phyloP scores from a whole-genome alignment of 2,888 invertebrate species.

The Polietes domitor region DNA sequence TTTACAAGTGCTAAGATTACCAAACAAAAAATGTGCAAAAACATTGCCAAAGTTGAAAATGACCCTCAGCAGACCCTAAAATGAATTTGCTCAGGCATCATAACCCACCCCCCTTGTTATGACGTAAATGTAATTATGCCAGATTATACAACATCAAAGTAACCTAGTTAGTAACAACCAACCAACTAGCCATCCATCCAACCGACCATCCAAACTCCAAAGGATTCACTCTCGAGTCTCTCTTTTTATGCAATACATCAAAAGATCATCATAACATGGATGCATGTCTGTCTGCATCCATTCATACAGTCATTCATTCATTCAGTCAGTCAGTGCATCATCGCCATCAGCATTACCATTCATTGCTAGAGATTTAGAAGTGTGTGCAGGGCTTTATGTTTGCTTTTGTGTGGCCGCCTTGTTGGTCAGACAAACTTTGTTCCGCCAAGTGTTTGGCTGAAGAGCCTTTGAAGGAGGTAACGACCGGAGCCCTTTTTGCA shows the following conservation, averaged over 20 bases:
- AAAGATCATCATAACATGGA: slow-evolving; percentile 1
- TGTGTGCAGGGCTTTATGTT: background rate
- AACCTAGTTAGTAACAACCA: slow-evolving; percentile 5
- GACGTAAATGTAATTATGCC: background rate
- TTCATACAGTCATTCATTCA: background rate
- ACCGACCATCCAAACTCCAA: background rate
- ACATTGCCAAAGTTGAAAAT: no score
- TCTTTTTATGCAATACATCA: background rate
- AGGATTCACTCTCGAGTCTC: background rate
- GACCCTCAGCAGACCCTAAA: no score
- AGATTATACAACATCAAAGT: background rate
- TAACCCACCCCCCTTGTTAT: no score
- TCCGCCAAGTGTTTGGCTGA: slow-evolving; percentile 7
- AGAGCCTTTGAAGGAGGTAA: background rate
- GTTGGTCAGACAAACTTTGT: slow-evolving; percentile 29
- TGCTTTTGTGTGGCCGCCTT: background rate
- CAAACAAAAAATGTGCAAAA: no score
- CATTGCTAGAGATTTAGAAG: slow-evolving; percentile 2
- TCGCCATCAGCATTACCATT: background rate
- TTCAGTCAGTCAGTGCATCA: background rate
- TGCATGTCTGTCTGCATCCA: background rate
- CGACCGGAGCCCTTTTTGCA: background rate
- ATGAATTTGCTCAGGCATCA: no score
- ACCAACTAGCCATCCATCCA: no score
- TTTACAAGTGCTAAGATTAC: no score